phyloP scores from a whole-genome alignment of 2,113 vertebrate genomes.

The Sceloporus tristichus region DNA sequence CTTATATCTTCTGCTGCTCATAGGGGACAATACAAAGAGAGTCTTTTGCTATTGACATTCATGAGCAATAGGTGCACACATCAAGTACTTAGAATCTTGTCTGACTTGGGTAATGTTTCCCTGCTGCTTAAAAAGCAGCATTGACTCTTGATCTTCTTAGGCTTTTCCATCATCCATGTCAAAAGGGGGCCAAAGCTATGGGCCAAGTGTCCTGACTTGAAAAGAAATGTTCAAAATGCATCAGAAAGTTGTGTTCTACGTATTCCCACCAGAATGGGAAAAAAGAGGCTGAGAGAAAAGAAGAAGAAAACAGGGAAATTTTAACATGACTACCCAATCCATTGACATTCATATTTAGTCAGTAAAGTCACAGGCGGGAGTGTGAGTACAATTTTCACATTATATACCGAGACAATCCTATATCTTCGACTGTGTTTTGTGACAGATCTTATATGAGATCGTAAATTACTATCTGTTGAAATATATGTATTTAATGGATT shows the following conservation, averaged over 20 bases:
- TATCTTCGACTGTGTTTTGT: constrained; percentile 79
- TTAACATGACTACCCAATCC: constrained; percentile 60
- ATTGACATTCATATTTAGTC: constrained; percentile 77
- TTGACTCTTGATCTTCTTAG: constrained; percentile 28
- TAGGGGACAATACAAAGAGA: constrained; percentile 1
- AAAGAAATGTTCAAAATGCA: constrained; percentile 56
- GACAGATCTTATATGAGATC: constrained; percentile 83
- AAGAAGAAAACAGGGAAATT: constrained; percentile 3
- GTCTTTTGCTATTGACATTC: not conserved
- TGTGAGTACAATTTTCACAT: constrained; percentile 69
- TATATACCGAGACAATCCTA: constrained; percentile 78
- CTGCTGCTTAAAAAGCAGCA: not conserved
- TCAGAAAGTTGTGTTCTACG: constrained; percentile 66
- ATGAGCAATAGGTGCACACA: constrained; percentile 12
- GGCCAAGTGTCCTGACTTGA: constrained; percentile 20
- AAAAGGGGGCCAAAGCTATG: not conserved
- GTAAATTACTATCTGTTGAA: constrained; percentile 85
- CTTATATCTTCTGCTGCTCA: not conserved
- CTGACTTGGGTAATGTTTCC: not conserved
- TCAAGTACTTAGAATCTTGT: constrained; percentile 1
- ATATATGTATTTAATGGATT: constrained; percentile 85
- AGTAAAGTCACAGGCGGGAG: constrained; percentile 66
- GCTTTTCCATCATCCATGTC: not conserved
- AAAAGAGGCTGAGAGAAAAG: constrained; percentile 4
- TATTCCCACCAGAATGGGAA: constrained; percentile 52